Evolutionary conservation across 2,888 invertebrate genomes (phyloP), one percentile per base, ranked within the genome.

Genomic region (Drosophila greeni): DNA sequence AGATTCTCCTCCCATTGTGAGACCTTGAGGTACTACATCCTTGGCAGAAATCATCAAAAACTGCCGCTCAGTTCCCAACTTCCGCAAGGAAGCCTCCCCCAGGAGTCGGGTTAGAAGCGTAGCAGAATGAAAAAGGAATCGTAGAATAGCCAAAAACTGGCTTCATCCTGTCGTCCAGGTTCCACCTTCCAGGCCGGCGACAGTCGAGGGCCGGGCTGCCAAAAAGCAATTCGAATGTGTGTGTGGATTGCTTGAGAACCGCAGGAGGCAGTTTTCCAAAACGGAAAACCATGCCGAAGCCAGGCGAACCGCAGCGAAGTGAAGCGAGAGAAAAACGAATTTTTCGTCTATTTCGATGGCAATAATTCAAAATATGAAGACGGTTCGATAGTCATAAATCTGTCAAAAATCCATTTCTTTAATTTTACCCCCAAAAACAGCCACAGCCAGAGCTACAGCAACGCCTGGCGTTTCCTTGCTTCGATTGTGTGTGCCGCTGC

Each of bases 351-450:
- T 88, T 87, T 87, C 83, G 88, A 88, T 86, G 86, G 88, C 87
- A 86, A 87, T 87, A 87, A 87, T 88, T 87, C 88, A 87, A 87
- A 87, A 85, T 82, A 84, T 84, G 82, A 87, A 86, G 88, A 88
- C 86, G 87, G 88, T 87, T 86, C 87, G 86, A 87, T 87, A 88
- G 88, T 87, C 87, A 87, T 87, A 87, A 87, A 87, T 87, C 87
- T 87, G 87, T 87, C 87, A 87, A 87, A 87, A 87, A 87, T 88
- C 87, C 88, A 87, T 87, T 87, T 87, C 87, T 87, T 87, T 75
- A 85, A 87, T 87, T 86, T 80, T 52, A 66, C 54, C 66, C 70
- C 83, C 66, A 74, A 78, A 85, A 84, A 36, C 36, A 36, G 36
- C 16, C 16, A 18, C 37, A 11, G 69, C 40, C 7, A 43, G n/a